These are phyloP conservation scores for Plagiodera versicolora DNA, from an alignment of 2,888 invertebrate species.

Conservation along the genomic window DNA sequence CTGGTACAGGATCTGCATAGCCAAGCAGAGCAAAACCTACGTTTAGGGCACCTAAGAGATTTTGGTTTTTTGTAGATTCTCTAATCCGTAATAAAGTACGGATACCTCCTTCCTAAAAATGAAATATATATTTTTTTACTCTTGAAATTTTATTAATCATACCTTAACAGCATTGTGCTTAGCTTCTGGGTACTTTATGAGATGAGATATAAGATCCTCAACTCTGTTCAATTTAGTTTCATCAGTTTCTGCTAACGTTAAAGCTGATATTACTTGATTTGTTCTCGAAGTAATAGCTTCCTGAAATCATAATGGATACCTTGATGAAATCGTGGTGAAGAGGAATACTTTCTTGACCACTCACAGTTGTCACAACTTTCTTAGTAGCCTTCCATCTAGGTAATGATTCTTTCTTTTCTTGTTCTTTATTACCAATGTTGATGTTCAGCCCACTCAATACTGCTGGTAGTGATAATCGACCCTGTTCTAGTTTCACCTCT, in stretches of 20 bases:
- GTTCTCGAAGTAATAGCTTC: conserved; percentile 60
- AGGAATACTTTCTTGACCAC: conserved; percentile 3
- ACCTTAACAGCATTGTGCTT: conserved; percentile 74
- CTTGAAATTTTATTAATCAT: conserved; percentile 16
- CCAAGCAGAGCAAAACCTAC: conserved; percentile 72
- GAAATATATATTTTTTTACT: conserved; percentile 16
- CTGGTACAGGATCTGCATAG: conserved; percentile 67
- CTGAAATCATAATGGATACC: conserved; percentile 25
- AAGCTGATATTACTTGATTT: conserved; percentile 66
- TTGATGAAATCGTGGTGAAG: neutral
- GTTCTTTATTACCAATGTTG: conserved; percentile 44
- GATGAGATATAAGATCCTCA: conserved; percentile 71
- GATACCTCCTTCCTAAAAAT: conserved; percentile 67
- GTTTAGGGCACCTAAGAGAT: conserved; percentile 47
- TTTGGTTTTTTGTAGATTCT: conserved; percentile 49
- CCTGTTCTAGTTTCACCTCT: conserved; percentile 25
- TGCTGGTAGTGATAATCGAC: conserved; percentile 45
- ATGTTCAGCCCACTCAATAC: conserved; percentile 53
- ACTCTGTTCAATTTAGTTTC: conserved; percentile 64
- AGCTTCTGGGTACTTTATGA: conserved; percentile 75
- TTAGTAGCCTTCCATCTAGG: conserved; percentile 57
- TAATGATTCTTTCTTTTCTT: conserved; percentile 41
- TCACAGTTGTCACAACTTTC: conserved; percentile 34
- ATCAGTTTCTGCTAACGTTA: conserved; percentile 61
- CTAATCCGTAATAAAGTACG: conserved; percentile 64